Evolutionary conservation across 2,113 vertebrate genomes (phyloP).

Genomic region (Lates calcarifer): DNA sequence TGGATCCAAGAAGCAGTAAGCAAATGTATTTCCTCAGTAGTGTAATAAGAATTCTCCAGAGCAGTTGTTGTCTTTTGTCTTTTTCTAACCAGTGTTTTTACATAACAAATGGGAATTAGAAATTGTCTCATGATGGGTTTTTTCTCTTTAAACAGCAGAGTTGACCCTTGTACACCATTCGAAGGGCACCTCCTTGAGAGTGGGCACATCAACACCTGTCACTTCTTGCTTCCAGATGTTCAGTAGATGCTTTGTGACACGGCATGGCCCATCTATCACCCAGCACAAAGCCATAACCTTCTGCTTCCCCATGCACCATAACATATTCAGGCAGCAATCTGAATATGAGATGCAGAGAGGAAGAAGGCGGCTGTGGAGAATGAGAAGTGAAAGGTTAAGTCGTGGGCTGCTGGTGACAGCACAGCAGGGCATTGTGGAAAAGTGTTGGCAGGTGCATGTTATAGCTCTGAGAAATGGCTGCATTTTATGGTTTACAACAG

Average conservation of each 20-base stretch:
- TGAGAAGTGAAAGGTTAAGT: slow-evolving; percentile 64
- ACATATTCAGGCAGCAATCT: slow-evolving; percentile 42
- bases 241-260: slow-evolving; percentile 62
- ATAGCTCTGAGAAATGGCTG: slow-evolving; percentile 48
- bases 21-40: neutral
- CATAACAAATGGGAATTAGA: neutral
- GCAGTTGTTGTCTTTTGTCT: neutral
- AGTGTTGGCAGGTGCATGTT: slow-evolving; percentile 54
- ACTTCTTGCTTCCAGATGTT: slow-evolving; percentile 49
- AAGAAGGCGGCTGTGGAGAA: slow-evolving; percentile 32
- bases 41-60: neutral
- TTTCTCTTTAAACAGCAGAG: neutral
- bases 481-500: slow-evolving; percentile 52
- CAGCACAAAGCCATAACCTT: slow-evolving; percentile 54
- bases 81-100: neutral
- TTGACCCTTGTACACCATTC: slow-evolving; percentile 14
- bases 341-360: slow-evolving; percentile 40
- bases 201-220: slow-evolving; percentile 63
- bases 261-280: slow-evolving; percentile 51
- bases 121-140: neutral
- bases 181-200: slow-evolving; percentile 36
- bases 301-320: slow-evolving; percentile 19
- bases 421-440: slow-evolving; percentile 16
- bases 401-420: slow-evolving; percentile 40
- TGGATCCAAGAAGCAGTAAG: neutral